Conservation (phyloP, 1,140 invertebrate species). For the Magallana gigas region DNA sequence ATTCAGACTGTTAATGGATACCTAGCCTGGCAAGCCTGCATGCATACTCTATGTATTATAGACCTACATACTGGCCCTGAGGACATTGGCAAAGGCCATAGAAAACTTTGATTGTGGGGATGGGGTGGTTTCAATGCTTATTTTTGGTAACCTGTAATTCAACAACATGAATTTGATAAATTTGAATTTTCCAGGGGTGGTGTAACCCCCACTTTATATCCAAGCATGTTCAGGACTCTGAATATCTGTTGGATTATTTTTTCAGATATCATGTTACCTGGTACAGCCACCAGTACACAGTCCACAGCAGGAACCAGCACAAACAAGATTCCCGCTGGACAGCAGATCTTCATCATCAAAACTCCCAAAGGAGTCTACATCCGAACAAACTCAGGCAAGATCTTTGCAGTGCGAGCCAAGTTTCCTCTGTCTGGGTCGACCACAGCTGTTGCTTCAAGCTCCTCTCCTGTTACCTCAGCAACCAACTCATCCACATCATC, state of each 20-base stretch:
- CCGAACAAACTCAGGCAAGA: conserved; percentile 96
- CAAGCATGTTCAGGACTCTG: too few species aligned
- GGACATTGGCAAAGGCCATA: too few species aligned
- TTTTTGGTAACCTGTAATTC: too few species aligned
- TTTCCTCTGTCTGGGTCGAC: conserved; percentile 52
- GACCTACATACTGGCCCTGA: too few species aligned
- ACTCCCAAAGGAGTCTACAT: conserved; percentile 97
- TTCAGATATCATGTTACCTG: conserved; percentile 94
- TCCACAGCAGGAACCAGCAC: conserved; percentile 83
- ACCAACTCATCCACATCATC: conserved; percentile 62
- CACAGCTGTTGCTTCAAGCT: conserved; percentile 29
- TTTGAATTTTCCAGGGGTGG: not conserved
- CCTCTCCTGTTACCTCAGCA: conserved; percentile 48
- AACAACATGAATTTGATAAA: too few species aligned
- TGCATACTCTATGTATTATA: too few species aligned
- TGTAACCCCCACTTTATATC: too few species aligned
- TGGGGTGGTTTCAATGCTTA: too few species aligned
- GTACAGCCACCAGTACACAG: conserved; percentile 85
- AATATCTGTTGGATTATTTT: conserved; percentile 47
- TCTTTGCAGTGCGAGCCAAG: conserved; percentile 89
- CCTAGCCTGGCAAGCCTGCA: too few species aligned
- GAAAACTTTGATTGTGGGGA: too few species aligned
- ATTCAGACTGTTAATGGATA: too few species aligned
- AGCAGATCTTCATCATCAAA: conserved; percentile 95
- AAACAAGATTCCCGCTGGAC: conserved; percentile 90